Conservation (phyloP, 2,797 vertebrate genomes). For the Gymnodraco acuticeps region DNA sequence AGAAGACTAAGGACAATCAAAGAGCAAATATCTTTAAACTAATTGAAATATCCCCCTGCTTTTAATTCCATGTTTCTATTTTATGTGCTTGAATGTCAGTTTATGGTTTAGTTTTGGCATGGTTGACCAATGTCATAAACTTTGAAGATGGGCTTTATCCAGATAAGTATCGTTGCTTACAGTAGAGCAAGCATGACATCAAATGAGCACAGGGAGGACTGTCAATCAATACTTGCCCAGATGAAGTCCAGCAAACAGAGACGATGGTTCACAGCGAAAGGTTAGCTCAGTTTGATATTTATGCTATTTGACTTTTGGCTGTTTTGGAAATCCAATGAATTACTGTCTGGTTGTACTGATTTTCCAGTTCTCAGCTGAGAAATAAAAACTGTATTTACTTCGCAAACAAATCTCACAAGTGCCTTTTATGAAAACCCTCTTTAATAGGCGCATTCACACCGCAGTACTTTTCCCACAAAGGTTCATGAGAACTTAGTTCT, state of each 20-base stretch:
- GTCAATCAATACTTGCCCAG: slow-evolving; percentile 58
- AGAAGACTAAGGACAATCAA: neutral
- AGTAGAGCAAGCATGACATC: slow-evolving; percentile 24
- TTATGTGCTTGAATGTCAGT: slow-evolving; percentile 10
- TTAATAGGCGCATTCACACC: too few relatives aligned
- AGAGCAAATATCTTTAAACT: neutral
- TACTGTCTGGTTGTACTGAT: neutral
- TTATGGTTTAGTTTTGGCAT: slow-evolving; percentile 13
- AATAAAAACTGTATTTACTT: too few relatives aligned
- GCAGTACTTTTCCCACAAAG: too few relatives aligned
- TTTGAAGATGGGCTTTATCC: neutral
- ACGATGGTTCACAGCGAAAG: slow-evolving; percentile 45
- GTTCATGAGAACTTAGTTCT: too few relatives aligned
- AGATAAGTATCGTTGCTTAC: slow-evolving; percentile 20
- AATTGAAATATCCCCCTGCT: slow-evolving; percentile 8
- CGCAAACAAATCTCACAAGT: too few relatives aligned
- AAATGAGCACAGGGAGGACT: slow-evolving; percentile 26
- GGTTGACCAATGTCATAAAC: slow-evolving; percentile 19
- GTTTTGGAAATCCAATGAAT: slow-evolving; percentile 43
- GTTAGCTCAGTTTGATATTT: slow-evolving; percentile 62
- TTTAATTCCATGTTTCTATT: slow-evolving; percentile 16
- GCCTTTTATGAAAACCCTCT: too few relatives aligned
- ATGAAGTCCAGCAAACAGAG: slow-evolving; percentile 7
- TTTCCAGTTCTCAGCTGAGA: too few relatives aligned
- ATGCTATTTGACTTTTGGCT: slow-evolving; percentile 56